phyloP scores from a whole-genome alignment of 1,140 invertebrate species.

The Temnothorax curvispinosus region DNA sequence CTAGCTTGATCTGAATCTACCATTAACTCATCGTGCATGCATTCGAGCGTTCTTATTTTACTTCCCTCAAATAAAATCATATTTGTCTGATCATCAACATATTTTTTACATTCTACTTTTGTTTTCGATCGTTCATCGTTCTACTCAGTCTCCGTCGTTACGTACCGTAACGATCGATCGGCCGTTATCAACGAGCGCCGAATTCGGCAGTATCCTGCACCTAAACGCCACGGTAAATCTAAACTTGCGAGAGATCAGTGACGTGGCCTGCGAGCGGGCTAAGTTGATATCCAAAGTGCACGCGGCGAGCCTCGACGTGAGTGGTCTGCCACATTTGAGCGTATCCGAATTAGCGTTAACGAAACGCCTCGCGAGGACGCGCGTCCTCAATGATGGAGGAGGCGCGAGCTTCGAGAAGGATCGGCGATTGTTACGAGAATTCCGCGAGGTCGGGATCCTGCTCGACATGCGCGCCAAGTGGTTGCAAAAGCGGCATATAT shows the following conservation, averaged over 20 bases:
- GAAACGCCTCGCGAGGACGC: conserved; percentile 65
- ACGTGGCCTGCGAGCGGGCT: conserved; percentile 75
- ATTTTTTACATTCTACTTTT: background rate
- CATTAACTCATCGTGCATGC: too few relatives aligned
- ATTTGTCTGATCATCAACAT: background rate
- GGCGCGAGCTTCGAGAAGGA: conserved; percentile 4
- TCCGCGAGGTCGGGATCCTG: conserved; percentile 63
- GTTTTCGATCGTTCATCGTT: background rate
- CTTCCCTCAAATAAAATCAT: background rate
- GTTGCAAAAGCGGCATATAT: conserved; percentile 75
- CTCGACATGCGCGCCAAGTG: conserved; percentile 75
- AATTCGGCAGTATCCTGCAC: conserved; percentile 72
- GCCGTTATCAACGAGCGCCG: conserved; percentile 35
- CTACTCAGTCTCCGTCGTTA: background rate
- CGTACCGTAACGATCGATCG: background rate
- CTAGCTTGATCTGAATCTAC: too few relatives aligned
- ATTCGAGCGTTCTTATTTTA: background rate
- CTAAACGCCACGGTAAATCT: conserved; percentile 77
- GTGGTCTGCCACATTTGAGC: conserved; percentile 77
- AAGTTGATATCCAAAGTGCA: conserved; percentile 77
- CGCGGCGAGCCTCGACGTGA: conserved; percentile 67
- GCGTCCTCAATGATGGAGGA: background rate
- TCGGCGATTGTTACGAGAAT: conserved; percentile 67
- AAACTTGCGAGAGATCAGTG: conserved; percentile 80
- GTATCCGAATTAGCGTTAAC: conserved; percentile 77